These are phyloP conservation scores for Drosophila recens DNA, from an alignment of 2,888 invertebrate genomes.

Conservation along the genomic window DNA sequence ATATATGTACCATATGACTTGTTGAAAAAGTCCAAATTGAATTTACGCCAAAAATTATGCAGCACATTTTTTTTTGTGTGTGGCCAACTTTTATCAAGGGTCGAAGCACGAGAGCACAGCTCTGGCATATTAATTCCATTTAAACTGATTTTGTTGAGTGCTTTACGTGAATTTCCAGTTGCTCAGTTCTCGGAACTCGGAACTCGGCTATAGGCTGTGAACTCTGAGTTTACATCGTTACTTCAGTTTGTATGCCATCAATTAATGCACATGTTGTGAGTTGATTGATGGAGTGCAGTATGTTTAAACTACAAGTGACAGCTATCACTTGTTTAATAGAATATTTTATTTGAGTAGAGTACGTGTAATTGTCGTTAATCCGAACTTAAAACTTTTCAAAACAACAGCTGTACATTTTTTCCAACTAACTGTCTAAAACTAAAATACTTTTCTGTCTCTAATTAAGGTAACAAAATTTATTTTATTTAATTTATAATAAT, in stretches of 20 bases:
- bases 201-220: background rate
- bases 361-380: slow-evolving; percentile 2
- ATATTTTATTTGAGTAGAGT: background rate
- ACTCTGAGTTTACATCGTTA: slow-evolving; percentile 3
- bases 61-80: slow-evolving; percentile 34
- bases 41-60: slow-evolving; percentile 73
- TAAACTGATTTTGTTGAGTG: slow-evolving; percentile 58
- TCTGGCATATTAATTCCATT: slow-evolving; percentile 67
- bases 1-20: slow-evolving; percentile 36
- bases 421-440: too few species aligned
- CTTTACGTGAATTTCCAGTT: slow-evolving; percentile 11
- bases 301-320: background rate
- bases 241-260: slow-evolving; percentile 20
- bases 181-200: background rate
- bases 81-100: slow-evolving; percentile 10
- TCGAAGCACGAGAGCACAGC: slow-evolving; percentile 39
- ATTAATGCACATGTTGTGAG: slow-evolving; percentile 38
- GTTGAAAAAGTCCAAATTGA: slow-evolving; percentile 70
- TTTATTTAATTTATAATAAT: background rate
- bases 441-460: too few species aligned
- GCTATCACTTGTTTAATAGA: background rate
- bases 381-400: background rate
- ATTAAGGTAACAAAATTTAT: too few species aligned
- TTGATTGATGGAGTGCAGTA: slow-evolving; percentile 6
- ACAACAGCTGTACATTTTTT: background rate